Percentiles rank a stretch among this genome's conserved stretches.
phyloP scores from a whole-genome alignment of 2,113 vertebrate genomes.

The Dolichotis patagonum region DNA sequence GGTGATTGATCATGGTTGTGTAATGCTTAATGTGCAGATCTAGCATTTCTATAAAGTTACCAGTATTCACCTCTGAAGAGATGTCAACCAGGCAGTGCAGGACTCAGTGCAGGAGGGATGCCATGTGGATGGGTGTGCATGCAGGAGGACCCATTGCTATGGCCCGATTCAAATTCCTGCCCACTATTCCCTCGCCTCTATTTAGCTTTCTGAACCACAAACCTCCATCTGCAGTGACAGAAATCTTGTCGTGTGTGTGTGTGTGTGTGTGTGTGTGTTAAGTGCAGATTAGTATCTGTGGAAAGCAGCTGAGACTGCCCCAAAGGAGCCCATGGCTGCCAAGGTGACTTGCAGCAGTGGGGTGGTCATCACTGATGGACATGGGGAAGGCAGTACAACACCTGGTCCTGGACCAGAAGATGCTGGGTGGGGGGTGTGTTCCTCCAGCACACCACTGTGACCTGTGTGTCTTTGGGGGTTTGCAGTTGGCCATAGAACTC shows the following conservation, averaged over 20 bases:
- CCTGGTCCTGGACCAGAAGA: background rate
- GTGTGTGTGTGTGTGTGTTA: too few species aligned
- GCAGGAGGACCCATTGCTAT: background rate
- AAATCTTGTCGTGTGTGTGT: background rate
- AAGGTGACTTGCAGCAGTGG: background rate
- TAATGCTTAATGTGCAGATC: too few species aligned
- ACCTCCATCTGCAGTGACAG: background rate
- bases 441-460: conserved; percentile 1
- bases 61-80: background rate
- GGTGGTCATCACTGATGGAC: background rate
- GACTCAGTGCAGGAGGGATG: background rate
- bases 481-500: background rate
- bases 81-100: background rate
- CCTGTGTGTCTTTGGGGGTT: background rate
- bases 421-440: background rate
- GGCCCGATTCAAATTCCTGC: background rate
- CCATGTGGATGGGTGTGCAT: too few species aligned
- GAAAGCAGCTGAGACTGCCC: background rate
- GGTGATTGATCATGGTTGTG: background rate
- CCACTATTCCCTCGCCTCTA: background rate
- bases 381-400: background rate
- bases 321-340: background rate
- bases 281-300: background rate
- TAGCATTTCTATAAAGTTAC: background rate
- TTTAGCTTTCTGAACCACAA: background rate